Evolutionary conservation across 1,140 invertebrate genomes (phyloP), one percentile per base, ranked within the genome.

Genomic region (Halictus rubicundus): DNA sequence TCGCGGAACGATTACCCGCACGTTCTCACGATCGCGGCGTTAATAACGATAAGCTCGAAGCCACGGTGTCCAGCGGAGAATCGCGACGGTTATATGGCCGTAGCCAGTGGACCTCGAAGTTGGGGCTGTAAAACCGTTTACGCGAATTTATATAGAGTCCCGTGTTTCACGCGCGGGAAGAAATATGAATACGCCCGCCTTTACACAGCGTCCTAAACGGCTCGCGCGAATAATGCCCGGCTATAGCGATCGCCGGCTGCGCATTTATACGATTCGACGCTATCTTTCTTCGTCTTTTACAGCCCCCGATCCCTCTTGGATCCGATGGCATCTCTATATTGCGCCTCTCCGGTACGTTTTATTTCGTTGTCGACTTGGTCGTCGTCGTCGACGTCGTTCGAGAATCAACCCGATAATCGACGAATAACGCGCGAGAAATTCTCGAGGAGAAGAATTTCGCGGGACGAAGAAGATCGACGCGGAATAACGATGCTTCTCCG

Each of bases 141-240:
- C 87, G 87, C 82, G 87, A 88, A 90, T 90, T 87, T 90, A 89
- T 89, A 89, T 87, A 83, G 73, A 85, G 83, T 87, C 83, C 86
- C 84, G 80, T 87, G 82, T 86, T 80, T 82, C 25, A 80, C 65
- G 74, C 63, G 77, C 42, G 78, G 4, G 42, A 85, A 89, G 85
- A 90, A 89, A 88, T 90, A 90, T 88, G 87, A 89, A 90, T 89
- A 85, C 83, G 79, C 85, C 86, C 88, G 14, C 1, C 14, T 90
- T 91, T 89, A 90, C 88, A 87, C 75, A 87, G 73, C 83, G 65
- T 80, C 81, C 82, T 88, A 89, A 91, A 87, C 84, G 86, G 64
- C 78, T 82, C 81, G 39, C 80, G 75, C 80, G 81, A 84, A 89
- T 88, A 88, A 88, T 89, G 70, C 80, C 59, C 66, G 74, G 63